phyloP scores from a whole-genome alignment of 2,888 invertebrate genomes.

The Himalopsyche kuldschensis region DNA sequence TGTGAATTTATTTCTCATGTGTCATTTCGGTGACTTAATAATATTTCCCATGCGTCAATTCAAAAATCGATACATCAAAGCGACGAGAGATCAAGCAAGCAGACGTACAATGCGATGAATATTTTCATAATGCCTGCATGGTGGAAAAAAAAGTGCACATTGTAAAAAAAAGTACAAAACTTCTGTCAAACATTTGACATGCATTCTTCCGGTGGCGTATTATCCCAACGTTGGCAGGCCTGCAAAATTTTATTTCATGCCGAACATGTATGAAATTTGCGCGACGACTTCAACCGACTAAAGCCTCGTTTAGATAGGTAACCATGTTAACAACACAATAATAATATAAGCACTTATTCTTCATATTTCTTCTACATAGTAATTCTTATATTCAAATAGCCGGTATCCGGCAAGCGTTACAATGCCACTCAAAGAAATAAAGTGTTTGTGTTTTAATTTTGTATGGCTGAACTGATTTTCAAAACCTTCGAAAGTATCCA shows the following conservation, averaged over 20 bases:
- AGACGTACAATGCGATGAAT: not conserved
- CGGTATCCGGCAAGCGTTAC: too few species aligned
- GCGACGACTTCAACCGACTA: not conserved
- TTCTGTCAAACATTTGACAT: not conserved
- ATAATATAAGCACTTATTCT: too few species aligned
- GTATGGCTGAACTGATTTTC: too few species aligned
- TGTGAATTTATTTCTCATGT: too few species aligned
- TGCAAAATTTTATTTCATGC: not conserved
- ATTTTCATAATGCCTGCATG: not conserved
- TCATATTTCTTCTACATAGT: too few species aligned
- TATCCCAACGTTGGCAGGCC: not conserved
- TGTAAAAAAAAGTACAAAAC: not conserved
- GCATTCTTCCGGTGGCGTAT: not conserved
- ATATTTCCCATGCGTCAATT: not conserved
- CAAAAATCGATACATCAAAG: not conserved
- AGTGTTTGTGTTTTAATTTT: too few species aligned
- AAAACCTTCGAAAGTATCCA: too few species aligned
- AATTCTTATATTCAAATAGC: too few species aligned
- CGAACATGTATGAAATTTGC: not conserved
- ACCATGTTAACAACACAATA: too few species aligned
- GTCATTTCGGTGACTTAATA: not conserved
- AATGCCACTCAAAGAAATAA: too few species aligned
- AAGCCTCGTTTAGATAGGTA: too few species aligned
- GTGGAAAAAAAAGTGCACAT: not conserved
- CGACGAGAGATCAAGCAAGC: not conserved